phyloP scores from a whole-genome alignment of 2,113 vertebrate genomes.

The Myrmecobius fasciatus region DNA sequence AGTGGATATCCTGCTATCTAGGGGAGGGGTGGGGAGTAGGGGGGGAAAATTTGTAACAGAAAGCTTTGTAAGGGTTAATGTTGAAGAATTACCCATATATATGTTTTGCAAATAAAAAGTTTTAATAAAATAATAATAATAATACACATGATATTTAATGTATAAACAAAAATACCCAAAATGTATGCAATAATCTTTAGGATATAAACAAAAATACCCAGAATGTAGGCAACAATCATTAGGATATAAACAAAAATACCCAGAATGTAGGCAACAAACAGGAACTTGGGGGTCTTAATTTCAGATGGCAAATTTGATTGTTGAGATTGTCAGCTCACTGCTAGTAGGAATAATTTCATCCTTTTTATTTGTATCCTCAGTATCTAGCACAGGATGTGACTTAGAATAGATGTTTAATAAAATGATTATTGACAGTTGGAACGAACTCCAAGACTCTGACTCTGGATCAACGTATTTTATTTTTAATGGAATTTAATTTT shows the following conservation, averaged over 20 bases:
- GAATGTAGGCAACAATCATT: neutral
- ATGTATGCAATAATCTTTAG: neutral
- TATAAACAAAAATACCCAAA: neutral
- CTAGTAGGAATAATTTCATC: neutral
- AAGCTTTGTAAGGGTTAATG: too few relatives aligned
- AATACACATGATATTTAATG: neutral
- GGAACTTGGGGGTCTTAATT: neutral
- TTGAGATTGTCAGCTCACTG: neutral
- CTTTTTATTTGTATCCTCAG: neutral
- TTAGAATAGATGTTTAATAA: neutral
- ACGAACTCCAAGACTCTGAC: neutral
- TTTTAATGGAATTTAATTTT: neutral
- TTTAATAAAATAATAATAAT: neutral
- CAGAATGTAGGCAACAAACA: neutral
- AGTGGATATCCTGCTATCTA: too few relatives aligned
- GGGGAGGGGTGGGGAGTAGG: too few relatives aligned
- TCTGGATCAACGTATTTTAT: neutral
- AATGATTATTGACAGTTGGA: neutral
- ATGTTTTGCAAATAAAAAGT: too few relatives aligned
- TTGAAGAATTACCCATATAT: too few relatives aligned
- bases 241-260: neutral
- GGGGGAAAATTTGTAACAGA: too few relatives aligned
- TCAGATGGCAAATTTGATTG: neutral
- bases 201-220: neutral
- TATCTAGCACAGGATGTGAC: neutral